Evolutionary conservation across 2,888 invertebrate genomes (phyloP), one percentile per base, ranked within the genome.

Genomic region (Dryomyza anilis): DNA sequence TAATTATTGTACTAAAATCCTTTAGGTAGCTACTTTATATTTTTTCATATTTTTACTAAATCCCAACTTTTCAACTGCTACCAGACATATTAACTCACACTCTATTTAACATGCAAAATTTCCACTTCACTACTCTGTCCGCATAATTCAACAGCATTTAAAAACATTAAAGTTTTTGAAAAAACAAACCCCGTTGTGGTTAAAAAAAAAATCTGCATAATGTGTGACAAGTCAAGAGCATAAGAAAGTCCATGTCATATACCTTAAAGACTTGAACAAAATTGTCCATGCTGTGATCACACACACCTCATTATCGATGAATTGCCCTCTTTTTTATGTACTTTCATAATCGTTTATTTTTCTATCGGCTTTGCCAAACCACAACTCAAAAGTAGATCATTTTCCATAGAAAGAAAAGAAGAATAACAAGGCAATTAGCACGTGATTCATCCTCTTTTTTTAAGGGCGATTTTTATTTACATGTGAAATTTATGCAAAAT

Each of bases 71-170:
- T 12, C 19, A 7, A 50, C 25, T 50, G 8, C 7, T 21, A 23
- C n/a, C n/a, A 55, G 30, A n/a, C n/a, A n/a, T n/a, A n/a, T n/a
- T 61, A 23, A 45, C 16, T 2, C 29, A 19, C 48, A 33, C 36
- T 56, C 36, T 30, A 63, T 63, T 63, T 16, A 63, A 56, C 63
- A 63, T 63, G 56, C 36, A 63, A 63, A n/a, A 63, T 63, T 46
- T 30, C 21, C 56, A 46, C 56, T 56, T 48, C 33, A 56, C n/a
- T 23, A 58, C 5, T n/a, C 14, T 36, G 23, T 19, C 39, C 27
- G 29, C 7, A n/a, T n/a, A 39, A 7, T 3, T 6, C 39, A 39
- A 12, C 3, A 39, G 4, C 39, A 39, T 14, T 2, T 5, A 39
- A 12, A 39, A 39, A 7, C 4, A 39, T 3, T n/a, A n/a, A n/a